Base-by-base conservation (phyloP, 2,888 invertebrate genomes). In the Cryptocephalus moraei region DNA sequence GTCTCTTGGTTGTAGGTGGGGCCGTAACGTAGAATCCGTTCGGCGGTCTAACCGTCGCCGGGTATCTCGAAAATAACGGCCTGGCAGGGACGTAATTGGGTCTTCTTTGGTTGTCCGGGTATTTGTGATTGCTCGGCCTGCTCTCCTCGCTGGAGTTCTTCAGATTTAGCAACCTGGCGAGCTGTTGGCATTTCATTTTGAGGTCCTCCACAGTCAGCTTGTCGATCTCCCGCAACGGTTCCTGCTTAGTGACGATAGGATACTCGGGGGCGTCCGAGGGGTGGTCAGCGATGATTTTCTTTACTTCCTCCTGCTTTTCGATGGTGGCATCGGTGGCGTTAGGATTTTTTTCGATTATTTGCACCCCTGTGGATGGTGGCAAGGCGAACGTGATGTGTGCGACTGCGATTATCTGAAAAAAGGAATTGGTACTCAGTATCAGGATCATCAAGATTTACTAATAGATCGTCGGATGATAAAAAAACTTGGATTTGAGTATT, bases 21-120 rank as follows among this genome's bases (percentile, higher is more conserved):
- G 55, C 53, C n/a, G 62, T 63, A 10, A 65, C 56, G 48, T 62
- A 65, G 44, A 63, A 64, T 12, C 63, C 63, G 32, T 54, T 59
- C 6, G 52, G 58, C 8, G 53, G 51, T 46, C 47, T 54, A 39
- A 43, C 12, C 4, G 54, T 51, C 6, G 56, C 53, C n/a, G 51
- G 39, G 10, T 50, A 49, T n/a, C 36, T 51, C 39, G 45, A 45
- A 39, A 11, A 32, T 4, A 40, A 43, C 0, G 54, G 47, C 42
- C 41, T 57, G 14, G 46, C 47, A 13, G 42, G 52, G 10, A 53
- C 45, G 22, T 55, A 55, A 8, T 52, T 45, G 9, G 56, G 56
- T 45, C 51, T 39, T 32, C 1, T 41, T 33, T 32, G 31, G 2
- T 34, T 38, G 14, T 44, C 48, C 13, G 45, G 44, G 11, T 48